Percentiles rank a stretch among this genome's conserved stretches.
phyloP scores from a whole-genome alignment of 2,888 invertebrate genomes.

The Diaperis boleti region DNA sequence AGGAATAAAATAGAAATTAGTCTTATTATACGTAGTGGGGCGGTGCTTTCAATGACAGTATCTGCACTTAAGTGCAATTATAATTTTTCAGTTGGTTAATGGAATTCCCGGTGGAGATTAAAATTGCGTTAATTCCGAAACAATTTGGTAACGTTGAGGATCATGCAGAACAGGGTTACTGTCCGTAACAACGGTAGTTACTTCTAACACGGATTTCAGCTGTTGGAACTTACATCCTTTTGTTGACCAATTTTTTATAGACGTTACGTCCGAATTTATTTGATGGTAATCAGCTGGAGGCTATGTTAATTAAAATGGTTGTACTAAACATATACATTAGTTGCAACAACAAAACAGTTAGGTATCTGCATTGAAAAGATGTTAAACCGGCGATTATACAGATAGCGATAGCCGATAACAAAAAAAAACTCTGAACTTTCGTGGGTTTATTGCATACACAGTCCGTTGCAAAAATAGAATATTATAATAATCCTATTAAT shows the following conservation, averaged over 20 bases:
- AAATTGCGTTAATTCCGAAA: neutral
- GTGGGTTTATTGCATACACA: neutral
- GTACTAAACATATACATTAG: constrained; percentile 16
- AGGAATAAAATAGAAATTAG: constrained; percentile 31
- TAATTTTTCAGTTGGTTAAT: constrained; percentile 3
- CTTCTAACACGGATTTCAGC: constrained; percentile 6
- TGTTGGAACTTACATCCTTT: constrained; percentile 13
- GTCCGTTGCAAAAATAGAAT: constrained; percentile 9
- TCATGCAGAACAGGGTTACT: constrained; percentile 3
- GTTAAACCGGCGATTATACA: constrained; percentile 4
- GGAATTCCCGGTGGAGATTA: constrained; percentile 7
- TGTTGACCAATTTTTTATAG: constrained; percentile 1
- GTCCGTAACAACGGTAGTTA: constrained; percentile 12
- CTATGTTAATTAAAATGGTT: constrained; percentile 20
- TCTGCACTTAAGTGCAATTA: constrained; percentile 21
- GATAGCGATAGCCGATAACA: neutral
- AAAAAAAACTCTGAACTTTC: neutral
- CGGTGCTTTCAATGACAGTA: constrained; percentile 30
- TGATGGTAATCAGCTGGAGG: constrained; percentile 17
- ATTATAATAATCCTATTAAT: constrained; percentile 4
- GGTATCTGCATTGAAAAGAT: constrained; percentile 1
- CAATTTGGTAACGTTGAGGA: constrained; percentile 1
- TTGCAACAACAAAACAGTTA: constrained; percentile 24
- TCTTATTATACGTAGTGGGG: constrained; percentile 23
- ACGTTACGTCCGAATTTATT: constrained; percentile 19